Evolutionary conservation across 2,888 invertebrate genomes (phyloP), one percentile per base, ranked within the genome.

Genomic region (Melinopterus prodromus): DNA sequence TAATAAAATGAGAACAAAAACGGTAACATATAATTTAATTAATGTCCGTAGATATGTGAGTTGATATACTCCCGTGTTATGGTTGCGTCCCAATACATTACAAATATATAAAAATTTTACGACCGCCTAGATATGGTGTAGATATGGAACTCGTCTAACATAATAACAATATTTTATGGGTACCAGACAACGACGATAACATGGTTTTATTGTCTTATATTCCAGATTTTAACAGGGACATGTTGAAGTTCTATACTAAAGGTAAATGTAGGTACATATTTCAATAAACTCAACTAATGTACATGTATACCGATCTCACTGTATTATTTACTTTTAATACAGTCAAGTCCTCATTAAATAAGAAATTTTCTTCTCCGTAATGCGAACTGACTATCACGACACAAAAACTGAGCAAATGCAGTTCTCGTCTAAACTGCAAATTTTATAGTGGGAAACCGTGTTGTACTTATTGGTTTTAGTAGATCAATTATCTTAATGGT

Each of bases 81-180:
- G 74, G 36, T 74, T 36, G 36, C 37, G 37, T n/a, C 74, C 9
- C 74, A 37, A 74, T 74, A 74, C 37, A 74, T 74, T 36, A 74
- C 74, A 74, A 74, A 74, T 74, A 74, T 74, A 74, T 74, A 74
- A 74, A 74, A 74, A 74, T 74, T 74, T 74, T 74, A 74, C 74
- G 74, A 37, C 74, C 74, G 35, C 74, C 37, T 74, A 74, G 74
- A 74, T 74, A 74, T 74, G 74, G 36, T 74, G 74, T 36, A 74
- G 74, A 74, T 74, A 74, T 74, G 74, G 35, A 74, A 53, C 53
- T 53, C 53, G 53, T 53, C 53, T 53, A 53, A 74, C 74, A 74
- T 74, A 74, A 74, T 74, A 35, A 74, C 74, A 74, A 74, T 74
- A 74, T 74, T 74, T 74, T 74, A 74, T 74, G 74, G 35, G n/a